Evolutionary conservation across 2,113 vertebrate genomes (phyloP).

Genomic region (Willisornis vidua): DNA sequence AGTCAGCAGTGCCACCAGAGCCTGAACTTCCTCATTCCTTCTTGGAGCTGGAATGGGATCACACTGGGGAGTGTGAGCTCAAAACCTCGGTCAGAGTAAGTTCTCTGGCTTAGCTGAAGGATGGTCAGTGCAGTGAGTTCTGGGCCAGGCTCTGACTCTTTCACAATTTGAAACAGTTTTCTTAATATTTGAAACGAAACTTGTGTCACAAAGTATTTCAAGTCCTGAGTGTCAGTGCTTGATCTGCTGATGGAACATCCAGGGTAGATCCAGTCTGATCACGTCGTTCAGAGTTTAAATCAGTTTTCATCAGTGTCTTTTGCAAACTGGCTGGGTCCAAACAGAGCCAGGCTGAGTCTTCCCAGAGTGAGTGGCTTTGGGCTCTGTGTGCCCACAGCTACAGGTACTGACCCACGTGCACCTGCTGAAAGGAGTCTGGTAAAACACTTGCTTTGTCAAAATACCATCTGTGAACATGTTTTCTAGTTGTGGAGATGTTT

Average conservation of each 20-base stretch:
- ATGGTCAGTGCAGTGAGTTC: not conserved
- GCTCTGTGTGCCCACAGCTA: not conserved
- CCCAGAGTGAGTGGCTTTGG: not conserved
- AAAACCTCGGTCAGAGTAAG: not conserved
- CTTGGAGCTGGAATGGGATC: not conserved
- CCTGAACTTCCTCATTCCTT: not conserved
- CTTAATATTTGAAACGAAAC: not conserved
- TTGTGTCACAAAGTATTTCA: not conserved
- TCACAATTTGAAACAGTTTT: not conserved
- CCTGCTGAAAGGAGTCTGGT: not conserved
- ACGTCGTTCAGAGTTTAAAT: not conserved
- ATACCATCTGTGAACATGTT: not conserved
- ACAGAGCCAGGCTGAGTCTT: not conserved
- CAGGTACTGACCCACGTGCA: accelerated
- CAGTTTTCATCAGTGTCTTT: not conserved
- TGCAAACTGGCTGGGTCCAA: not conserved
- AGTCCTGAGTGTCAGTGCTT: not conserved
- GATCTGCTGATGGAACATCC: not conserved
- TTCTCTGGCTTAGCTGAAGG: not conserved
- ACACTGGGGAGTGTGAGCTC: not conserved
- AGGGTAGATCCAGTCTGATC: not conserved
- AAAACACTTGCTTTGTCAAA: not conserved
- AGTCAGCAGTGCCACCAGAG: not conserved
- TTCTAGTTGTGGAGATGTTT: not conserved
- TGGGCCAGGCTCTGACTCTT: not conserved